Evolutionary conservation across 2,797 vertebrate genomes (phyloP), one percentile per base, ranked within the genome.

Genomic region (Molothrus ater): DNA sequence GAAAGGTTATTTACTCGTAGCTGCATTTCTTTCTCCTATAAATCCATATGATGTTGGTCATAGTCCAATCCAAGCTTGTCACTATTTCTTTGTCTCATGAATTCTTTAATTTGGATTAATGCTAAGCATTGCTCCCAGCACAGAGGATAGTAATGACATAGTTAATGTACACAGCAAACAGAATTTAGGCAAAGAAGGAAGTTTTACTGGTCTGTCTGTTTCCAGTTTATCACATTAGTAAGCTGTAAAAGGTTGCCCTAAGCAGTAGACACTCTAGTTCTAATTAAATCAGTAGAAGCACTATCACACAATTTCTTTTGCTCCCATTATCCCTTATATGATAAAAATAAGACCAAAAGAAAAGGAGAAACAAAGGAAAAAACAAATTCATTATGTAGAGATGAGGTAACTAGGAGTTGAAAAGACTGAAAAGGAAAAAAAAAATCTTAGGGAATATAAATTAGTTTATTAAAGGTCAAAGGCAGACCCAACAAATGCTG

Each of bases 211-310:
- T 94, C 78, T 83, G 86, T 96, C 84, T 96, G 54, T 82, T 95
- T 86, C 91, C 93, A 88, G 80, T 93, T 94, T 93, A 90, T 93
- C 92, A 92, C 80, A 96, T 81, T 88, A 94, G 86, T 87, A 88
- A 93, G 94, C 59, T 95, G 81, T 74, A 95, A 93, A 86, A 92
- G 74, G 87, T 59, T 86, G 80, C 94, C 96, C 54, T 78, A 82
- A 93, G 93, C 83, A 59, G 51, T 7, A 66, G 42, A 89, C 50
- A 95, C 66, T 90, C 51, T 75, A 95, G 59, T 86, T 76, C 70
- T 84, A 95, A 88, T 96, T 93, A 92, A 80, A 93, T 90, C n/a
- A 1, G 42, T 64, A 90, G 78, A 96, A 92, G 65, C 53, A 51
- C 45, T 61, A 61, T 74, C 45, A 50, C 73, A 80, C 47, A 42